Percentiles rank a stretch among this genome's conserved stretches.
These are phyloP conservation scores for Pseudococcus jackbeardsleyi DNA, from an alignment of 2,888 invertebrate species.

Conservation along the genomic window DNA sequence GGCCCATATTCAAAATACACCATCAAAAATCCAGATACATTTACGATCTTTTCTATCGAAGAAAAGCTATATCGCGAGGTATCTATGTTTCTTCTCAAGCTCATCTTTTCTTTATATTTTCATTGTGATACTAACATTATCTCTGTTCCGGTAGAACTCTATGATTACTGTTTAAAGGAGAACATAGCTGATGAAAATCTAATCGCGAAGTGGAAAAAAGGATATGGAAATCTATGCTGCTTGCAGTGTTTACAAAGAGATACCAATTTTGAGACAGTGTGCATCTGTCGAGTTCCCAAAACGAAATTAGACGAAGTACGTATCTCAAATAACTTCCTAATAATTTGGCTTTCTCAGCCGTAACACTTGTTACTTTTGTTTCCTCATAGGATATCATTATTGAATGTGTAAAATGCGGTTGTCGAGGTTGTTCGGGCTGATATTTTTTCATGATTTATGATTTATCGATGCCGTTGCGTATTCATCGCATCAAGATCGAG, in stretches of 20 bases:
- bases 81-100: neutral
- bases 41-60: constrained; percentile 93
- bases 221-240: constrained; percentile 98
- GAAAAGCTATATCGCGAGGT: constrained; percentile 94
- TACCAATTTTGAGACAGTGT: constrained; percentile 99
- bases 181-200: constrained; percentile 97
- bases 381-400: constrained; percentile 85
- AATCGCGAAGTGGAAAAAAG: constrained; percentile 99
- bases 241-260: constrained; percentile 98
- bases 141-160: constrained; percentile 76
- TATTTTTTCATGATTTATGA: neutral
- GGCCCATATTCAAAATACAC: constrained; percentile 99
- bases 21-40: constrained; percentile 98
- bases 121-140: neutral
- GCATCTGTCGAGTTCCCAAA: constrained; percentile 98
- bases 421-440: constrained; percentile 95
- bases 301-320: constrained; percentile 91
- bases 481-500: neutral
- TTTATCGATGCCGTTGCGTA: neutral
- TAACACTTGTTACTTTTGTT: constrained; percentile 46
- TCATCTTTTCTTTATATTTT: neutral
- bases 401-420: constrained; percentile 98
- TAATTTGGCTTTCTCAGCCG: neutral
- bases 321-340: too few species aligned
- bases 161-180: constrained; percentile 95